phyloP scores from a whole-genome alignment of 2,888 invertebrate genomes.

The Herminia tarsipennalis region DNA sequence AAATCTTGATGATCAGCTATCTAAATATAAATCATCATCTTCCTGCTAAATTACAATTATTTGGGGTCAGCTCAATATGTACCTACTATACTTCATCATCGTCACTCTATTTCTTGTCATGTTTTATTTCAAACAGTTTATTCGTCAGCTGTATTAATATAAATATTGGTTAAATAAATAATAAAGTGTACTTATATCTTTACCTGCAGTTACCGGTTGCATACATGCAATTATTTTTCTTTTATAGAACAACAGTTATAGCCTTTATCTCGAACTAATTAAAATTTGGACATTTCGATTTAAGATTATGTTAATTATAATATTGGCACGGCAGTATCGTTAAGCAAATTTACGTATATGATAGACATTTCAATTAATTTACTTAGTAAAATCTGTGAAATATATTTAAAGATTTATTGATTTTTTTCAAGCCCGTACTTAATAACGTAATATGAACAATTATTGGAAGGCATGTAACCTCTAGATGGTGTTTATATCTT shows the following conservation, averaged over 20 bases:
- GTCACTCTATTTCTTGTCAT: too few species aligned
- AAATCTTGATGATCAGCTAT: too few species aligned
- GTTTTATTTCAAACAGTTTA: too few species aligned
- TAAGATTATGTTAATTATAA: constrained; percentile 35
- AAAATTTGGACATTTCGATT: constrained; percentile 33
- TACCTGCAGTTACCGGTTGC: constrained; percentile 16
- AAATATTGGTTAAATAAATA: too few species aligned
- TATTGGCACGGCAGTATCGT: constrained; percentile 28
- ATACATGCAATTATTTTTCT: constrained; percentile 22
- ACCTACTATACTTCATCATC: too few species aligned
- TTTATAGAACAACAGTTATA: constrained; percentile 24
- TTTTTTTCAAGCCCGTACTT: constrained; percentile 13
- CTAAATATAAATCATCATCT: too few species aligned
- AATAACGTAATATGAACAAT: constrained; percentile 35
- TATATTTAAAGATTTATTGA: constrained; percentile 12
- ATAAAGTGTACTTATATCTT: too few species aligned
- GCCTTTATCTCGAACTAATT: constrained; percentile 33
- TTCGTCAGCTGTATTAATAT: too few species aligned
- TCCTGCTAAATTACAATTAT: too few species aligned
- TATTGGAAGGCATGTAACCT: constrained; percentile 31
- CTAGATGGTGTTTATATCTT: constrained; percentile 37
- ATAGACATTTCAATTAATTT: constrained; percentile 27
- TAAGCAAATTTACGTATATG: constrained; percentile 11
- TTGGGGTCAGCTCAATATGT: too few species aligned
- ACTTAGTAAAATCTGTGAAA: background rate